Percentiles rank a stretch among this genome's conserved stretches.
Evolutionary conservation across 2,888 invertebrate genomes (phyloP).

Genomic region (Diaperis boleti): DNA sequence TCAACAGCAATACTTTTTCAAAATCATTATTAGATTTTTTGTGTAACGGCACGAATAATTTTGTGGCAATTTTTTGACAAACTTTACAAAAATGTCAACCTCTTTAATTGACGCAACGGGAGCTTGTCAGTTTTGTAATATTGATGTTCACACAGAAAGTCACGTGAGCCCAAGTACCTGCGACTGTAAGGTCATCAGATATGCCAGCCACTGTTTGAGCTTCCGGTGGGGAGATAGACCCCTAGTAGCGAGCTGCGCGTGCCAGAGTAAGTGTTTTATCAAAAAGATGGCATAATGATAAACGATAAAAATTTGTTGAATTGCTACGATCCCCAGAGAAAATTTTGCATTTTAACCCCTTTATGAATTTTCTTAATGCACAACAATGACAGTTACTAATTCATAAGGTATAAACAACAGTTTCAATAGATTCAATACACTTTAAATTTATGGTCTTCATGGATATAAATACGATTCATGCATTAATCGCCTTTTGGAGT

Average conservation of each 20-base stretch:
- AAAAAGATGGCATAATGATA: conserved; percentile 53
- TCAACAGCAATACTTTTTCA: not conserved
- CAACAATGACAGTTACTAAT: too few relatives aligned
- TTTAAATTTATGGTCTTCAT: too few relatives aligned
- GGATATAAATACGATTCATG: too few relatives aligned
- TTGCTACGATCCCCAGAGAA: conserved; percentile 27
- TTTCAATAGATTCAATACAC: too few relatives aligned
- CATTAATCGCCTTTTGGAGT: too few relatives aligned
- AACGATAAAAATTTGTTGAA: conserved; percentile 13
- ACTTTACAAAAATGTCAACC: conserved; percentile 19
- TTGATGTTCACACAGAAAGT: conserved; percentile 35
- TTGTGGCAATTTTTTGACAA: conserved; percentile 14
- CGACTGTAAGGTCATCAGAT: conserved; percentile 47
- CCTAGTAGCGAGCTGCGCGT: conserved; percentile 47
- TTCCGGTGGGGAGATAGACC: conserved; percentile 42
- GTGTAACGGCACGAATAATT: conserved; percentile 9
- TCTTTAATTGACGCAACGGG: conserved; percentile 8
- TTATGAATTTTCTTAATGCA: too few relatives aligned
- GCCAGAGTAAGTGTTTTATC: conserved; percentile 57
- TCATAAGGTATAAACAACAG: too few relatives aligned
- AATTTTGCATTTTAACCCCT: conserved; percentile 3
- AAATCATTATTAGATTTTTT: conserved; percentile 10
- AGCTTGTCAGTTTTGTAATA: conserved; percentile 18
- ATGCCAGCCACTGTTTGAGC: conserved; percentile 46
- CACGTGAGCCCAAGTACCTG: conserved; percentile 36